Evolutionary conservation across 2,797 vertebrate genomes (phyloP), one percentile per base, ranked within the genome.

Genomic region (Diceros bicornis): DNA sequence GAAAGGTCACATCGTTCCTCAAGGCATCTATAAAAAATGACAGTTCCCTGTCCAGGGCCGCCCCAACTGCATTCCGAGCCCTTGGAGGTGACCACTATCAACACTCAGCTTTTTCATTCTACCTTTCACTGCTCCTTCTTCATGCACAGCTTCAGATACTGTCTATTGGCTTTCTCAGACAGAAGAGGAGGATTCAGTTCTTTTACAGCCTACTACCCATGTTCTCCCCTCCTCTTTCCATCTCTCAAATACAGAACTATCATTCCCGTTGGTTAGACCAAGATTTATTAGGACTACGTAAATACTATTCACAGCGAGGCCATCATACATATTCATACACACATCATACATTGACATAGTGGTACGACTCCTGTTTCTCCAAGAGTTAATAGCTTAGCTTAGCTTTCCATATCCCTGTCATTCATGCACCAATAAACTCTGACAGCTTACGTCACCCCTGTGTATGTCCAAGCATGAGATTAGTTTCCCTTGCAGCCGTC

Each of bases 41-140:
- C 13, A 32, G 27, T 32, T 20, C 10, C 20, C 75, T 10, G 3
- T 32, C 61, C 52, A 55, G 37, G 0, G 0, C n/a, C 9, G 8
- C 11, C 12, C 27, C 1, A 7, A 5, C 27, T 5, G 14, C n/a
- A 6, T 32, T 32, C 50, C 41, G 11, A 0, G 61, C n/a, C 14
- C n/a, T 6, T 1, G 37, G 66, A 87, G 66, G 52, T 17, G 9
- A 12, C 50, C 68, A 27, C 71, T 41, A 7, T 20, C 62, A 59
- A 12, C 17, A 5, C 74, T 11, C 8, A 44, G 57, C 66, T 27
- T 16, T 47, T 32, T 25, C 55, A 25, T 94, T 34, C 50, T 29
- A 52, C 50, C 50, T 52, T 52, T 61, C 1, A 0, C 50, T 62
- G 55, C 23, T 27, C 12, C 9, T 52, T 69, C 34, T 64, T 50